These are phyloP conservation scores for Lysiphlebus fabarum DNA, from an alignment of 1,140 invertebrate species.

Conservation along the genomic window DNA sequence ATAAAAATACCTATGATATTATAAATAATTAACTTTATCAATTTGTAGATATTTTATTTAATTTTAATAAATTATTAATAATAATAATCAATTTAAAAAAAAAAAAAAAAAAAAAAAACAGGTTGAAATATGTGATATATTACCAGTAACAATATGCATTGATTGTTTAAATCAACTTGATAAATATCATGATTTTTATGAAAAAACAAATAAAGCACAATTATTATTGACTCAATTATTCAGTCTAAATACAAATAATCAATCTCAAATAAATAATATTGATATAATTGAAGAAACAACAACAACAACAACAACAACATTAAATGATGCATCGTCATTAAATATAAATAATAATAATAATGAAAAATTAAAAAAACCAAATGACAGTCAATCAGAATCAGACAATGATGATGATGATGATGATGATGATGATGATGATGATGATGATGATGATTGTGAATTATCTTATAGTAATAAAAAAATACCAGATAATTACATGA, in stretches of 20 bases:
- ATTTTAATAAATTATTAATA: too few relatives aligned
- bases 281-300: too few relatives aligned
- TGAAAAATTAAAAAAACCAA: constrained; percentile 37
- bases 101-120: too few relatives aligned
- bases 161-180: constrained; percentile 50
- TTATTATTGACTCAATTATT: constrained; percentile 41
- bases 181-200: constrained; percentile 51
- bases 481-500: constrained; percentile 53
- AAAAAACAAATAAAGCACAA: constrained; percentile 52
- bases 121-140: constrained; percentile 43
- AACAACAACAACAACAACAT: constrained; percentile 18
- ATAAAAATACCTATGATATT: too few relatives aligned
- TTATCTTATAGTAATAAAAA: constrained; percentile 38
- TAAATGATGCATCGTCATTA: constrained; percentile 35
- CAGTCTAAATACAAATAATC: constrained; percentile 31
- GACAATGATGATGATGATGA: constrained; percentile 39
- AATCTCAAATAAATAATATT: constrained; percentile 15
- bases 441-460: constrained; percentile 25
- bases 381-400: constrained; percentile 24
- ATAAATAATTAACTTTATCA: neutral
- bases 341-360: constrained; percentile 38
- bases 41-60: too few relatives aligned
- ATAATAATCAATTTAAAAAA: too few relatives aligned
- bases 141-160: constrained; percentile 48
- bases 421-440: constrained; percentile 25